Conservation (phyloP, 1,140 invertebrate genomes). For the Centruroides vittatus region DNA sequence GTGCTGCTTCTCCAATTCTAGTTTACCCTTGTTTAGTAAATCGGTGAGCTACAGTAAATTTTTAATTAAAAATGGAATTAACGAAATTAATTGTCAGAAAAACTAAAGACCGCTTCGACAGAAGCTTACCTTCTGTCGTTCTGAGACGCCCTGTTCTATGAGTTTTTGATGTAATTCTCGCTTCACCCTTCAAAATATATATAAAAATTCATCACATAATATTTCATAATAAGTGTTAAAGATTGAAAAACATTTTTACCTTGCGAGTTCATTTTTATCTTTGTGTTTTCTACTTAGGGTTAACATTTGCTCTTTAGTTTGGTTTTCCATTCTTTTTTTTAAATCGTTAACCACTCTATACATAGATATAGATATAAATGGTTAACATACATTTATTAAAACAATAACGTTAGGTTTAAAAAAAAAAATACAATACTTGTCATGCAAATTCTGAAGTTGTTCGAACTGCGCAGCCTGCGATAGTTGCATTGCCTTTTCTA, state of each 20-base stretch:
- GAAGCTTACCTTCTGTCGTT: conserved; percentile 28
- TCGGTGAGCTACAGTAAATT: not conserved
- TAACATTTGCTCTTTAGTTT: conserved; percentile 73
- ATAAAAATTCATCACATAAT: no score
- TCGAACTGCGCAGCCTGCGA: conserved; percentile 68
- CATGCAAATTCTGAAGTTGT: conserved; percentile 30
- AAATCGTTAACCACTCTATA: conserved; percentile 45
- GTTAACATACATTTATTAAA: not conserved
- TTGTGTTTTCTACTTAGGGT: conserved; percentile 57
- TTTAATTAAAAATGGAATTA: not conserved
- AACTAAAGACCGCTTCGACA: not conserved
- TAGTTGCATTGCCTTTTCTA: conserved; percentile 60
- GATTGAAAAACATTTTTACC: conserved; percentile 28
- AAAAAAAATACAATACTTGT: conserved; percentile 18
- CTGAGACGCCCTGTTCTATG: conserved; percentile 29
- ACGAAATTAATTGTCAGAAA: not conserved
- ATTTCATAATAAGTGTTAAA: not conserved
- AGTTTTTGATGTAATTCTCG: conserved; percentile 32
- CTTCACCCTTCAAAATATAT: conserved; percentile 24
- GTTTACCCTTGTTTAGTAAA: conserved; percentile 11
- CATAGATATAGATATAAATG: conserved; percentile 1
- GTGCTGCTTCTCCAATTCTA: conserved; percentile 15
- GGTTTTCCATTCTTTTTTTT: conserved; percentile 63
- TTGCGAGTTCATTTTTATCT: conserved; percentile 77
- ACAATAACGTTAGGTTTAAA: not conserved